phyloP scores from a whole-genome alignment of 2,113 vertebrate genomes.

The Diadophis punctatus region DNA sequence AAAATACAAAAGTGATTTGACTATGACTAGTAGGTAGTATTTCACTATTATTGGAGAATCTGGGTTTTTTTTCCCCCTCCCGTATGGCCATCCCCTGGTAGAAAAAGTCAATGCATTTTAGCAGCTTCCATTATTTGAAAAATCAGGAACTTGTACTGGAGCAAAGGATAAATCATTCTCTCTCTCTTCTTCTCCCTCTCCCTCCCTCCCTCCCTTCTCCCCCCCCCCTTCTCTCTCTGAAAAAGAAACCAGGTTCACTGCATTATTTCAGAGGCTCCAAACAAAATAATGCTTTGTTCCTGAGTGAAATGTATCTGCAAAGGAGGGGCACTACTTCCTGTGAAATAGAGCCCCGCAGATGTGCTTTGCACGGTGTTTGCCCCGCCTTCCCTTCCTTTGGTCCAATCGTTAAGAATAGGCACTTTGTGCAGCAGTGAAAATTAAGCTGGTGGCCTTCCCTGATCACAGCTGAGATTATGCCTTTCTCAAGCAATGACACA shows the following conservation, averaged over 20 bases:
- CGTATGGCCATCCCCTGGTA: constrained; percentile 3
- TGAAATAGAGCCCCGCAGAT: constrained; percentile 66
- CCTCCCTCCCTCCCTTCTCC: constrained; percentile 29
- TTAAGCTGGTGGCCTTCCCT: constrained; percentile 51
- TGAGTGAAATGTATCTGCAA: constrained; percentile 71
- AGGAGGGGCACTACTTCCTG: constrained; percentile 68
- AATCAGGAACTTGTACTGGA: constrained; percentile 20
- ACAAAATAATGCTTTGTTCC: constrained; percentile 75
- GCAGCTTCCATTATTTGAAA: constrained; percentile 36
- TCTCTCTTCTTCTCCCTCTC: constrained; percentile 19
- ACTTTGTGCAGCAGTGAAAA: constrained; percentile 71
- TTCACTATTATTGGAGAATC: neutral
- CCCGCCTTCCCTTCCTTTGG: constrained; percentile 53
- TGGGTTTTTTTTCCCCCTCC: neutral
- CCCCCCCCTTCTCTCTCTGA: neutral
- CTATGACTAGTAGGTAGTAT: neutral
- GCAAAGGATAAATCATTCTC: constrained; percentile 31
- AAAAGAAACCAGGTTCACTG: constrained; percentile 65
- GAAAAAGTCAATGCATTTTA: constrained; percentile 25
- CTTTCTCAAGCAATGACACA: constrained; percentile 41
- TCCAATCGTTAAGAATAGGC: constrained; percentile 67
- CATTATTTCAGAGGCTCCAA: constrained; percentile 53
- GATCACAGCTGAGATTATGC: constrained; percentile 45
- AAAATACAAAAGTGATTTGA: neutral
- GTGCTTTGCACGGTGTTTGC: constrained; percentile 47